Conservation (phyloP, 2,888 invertebrate genomes). For the Octodonta nipae region DNA sequence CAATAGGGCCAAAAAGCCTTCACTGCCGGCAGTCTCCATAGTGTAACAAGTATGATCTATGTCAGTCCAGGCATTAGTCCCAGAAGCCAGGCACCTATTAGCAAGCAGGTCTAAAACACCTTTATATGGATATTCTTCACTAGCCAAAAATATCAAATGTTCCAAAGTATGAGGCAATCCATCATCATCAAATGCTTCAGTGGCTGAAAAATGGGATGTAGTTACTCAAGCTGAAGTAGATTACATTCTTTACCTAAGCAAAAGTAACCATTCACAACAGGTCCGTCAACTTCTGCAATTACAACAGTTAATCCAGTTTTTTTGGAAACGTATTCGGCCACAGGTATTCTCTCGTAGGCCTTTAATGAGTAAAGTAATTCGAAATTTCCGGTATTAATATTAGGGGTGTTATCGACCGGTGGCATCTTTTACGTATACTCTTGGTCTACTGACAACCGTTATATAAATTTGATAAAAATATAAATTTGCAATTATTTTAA, state of each 20-base stretch:
- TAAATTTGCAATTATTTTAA: too few species aligned
- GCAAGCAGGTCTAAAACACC: constrained; percentile 79
- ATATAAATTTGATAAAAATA: too few species aligned
- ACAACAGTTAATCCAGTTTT: constrained; percentile 70
- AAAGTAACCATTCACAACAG: constrained; percentile 79
- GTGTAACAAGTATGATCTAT: constrained; percentile 83
- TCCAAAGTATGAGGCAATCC: constrained; percentile 87
- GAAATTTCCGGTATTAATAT: constrained; percentile 36
- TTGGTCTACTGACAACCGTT: too few species aligned
- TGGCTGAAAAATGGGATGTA: too few species aligned
- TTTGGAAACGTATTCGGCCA: constrained; percentile 65
- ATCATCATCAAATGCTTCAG: constrained; percentile 83
- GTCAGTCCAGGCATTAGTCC: constrained; percentile 84
- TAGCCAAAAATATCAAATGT: constrained; percentile 82
- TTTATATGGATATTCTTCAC: constrained; percentile 78
- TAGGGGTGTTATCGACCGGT: constrained; percentile 32
- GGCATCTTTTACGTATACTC: constrained; percentile 18
- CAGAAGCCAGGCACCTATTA: constrained; percentile 78
- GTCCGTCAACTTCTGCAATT: constrained; percentile 76
- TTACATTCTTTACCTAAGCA: constrained; percentile 61
- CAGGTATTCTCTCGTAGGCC: constrained; percentile 60
- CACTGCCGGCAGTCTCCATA: constrained; percentile 72
- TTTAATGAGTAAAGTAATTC: constrained; percentile 48
- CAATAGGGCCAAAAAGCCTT: constrained; percentile 76
- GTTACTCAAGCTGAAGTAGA: too few species aligned